Base-by-base conservation (phyloP, 2,888 invertebrate species). In the Macroteleia sp. region DNA sequence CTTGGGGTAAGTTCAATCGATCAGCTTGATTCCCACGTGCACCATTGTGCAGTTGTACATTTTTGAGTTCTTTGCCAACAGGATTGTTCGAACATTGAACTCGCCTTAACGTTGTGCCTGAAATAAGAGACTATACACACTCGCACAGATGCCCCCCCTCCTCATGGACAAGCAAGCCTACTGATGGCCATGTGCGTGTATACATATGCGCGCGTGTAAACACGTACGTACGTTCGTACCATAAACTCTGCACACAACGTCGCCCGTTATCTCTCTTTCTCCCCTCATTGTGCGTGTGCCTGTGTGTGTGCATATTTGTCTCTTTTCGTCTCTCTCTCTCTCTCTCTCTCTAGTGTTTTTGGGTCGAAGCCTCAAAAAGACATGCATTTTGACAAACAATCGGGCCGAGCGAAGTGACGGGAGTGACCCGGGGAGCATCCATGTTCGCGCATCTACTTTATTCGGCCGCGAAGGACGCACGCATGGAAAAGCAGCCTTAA, bases 361-460 rank as follows among this genome's bases (percentile, higher is more conserved):
- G 67, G 61, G 48, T 61, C 57, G 75, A 69, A 64, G 44, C 34
- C 64, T 48, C 16, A 25, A 32, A 59, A 56, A 48, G 74, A 52
- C 66, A 76, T 76, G 75, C 48, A 69, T 62, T 62, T 76, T 50
- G 69, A 76, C 69, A 69, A 76, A 69, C 75, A 62, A 48, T 19
- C 69, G 66, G 42, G 17, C 41, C 54, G 59, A 36, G 41, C 44
- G 50, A 5, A 4, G 66, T 39, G 56, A 56, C 62, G 62, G 69
- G n/a, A 76, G 75, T 69, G 75, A 76, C 61, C 67, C 59, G 61
- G 62, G 50, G 66, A 44, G 67, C 75, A 61, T 62, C 67, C 50
- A 67, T 67, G 75, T 25, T 54, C 62, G 75, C 75, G 75, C 75
- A 67, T 67, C 75, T 25, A 69, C 41, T 54, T 48, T 16, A 44